Base-by-base conservation (phyloP, 2,888 invertebrate genomes). In the Amphipoea lucens region DNA sequence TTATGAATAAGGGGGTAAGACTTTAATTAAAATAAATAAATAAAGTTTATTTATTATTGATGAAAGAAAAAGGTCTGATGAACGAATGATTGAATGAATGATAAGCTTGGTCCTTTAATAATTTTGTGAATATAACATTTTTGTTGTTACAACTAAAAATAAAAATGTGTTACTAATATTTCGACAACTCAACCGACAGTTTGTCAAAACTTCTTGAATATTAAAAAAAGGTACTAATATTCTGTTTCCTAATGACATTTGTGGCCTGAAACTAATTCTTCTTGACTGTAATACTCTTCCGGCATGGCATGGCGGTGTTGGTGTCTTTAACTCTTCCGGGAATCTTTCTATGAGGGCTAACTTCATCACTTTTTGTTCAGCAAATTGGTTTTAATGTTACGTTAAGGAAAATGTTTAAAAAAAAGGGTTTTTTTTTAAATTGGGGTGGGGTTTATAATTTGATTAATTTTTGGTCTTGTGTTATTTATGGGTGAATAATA, bases 281-380 rank as follows among this genome's bases (percentile, higher is more conserved):
- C 65, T 84, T 71, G 51, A 60, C 68, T 73, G 69, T 77, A 72
- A 71, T 66, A 57, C 20, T 81, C 54, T 80, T 83, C 69, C 77
- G 76, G 93, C 93, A 92, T 92, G 92, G 93, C 93, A 92, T 92
- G 92, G 69, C 75, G 94, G 94, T 94, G 92, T 90, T 88, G 93
- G 93, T 89, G 83, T 84, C 86, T 87, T 85, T 85, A 66, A 83
- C 57, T 84, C 71, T 76, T 83, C 69, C 70, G 76, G 73, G 76
- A 51, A 51, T 1, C 70, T 79, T 62, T 72, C 70, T 75, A 23
- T 81, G 68, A 75, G 76, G 79, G 54, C 54, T 82, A 78, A 74
- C 36, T 82, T 57, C 60, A 75, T 74, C 68, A 80, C 48, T 54
- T 65, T 72, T 70, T 72, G 40, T 65, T 57, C 63, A 76, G 36